Base-by-base conservation (phyloP, 2,888 invertebrate genomes). In the Apeira syringaria region DNA sequence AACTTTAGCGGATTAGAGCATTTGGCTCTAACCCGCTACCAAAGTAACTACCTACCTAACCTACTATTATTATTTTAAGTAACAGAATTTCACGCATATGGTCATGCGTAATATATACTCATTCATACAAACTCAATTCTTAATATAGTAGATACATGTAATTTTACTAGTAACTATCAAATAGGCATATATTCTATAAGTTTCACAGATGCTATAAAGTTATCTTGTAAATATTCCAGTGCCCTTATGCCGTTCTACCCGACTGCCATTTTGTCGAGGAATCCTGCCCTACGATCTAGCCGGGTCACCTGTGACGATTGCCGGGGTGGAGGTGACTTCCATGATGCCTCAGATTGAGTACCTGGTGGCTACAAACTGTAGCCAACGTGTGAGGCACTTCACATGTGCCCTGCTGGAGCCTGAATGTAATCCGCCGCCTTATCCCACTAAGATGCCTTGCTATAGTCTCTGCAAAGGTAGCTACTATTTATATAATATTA, bases 221-320 rank as follows among this genome's bases (percentile, higher is more conserved):
- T 15, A 15, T 3, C 15, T 15, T 15, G 15, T 15, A 15, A 3
- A 15, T 3, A 15, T 78, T 79, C 12, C 76, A 91, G 91, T 80
- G 24, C 74, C 78, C 0, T 84, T 83, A 53, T 92, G 92, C 61
- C 86, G 81, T n/a, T 91, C 92, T 0, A 90, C 91, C 1, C 79
- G 81, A 3, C 64, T 91, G 31, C 64, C 78, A 5, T 61, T 92
- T 34, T 94, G 94, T 56, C 91, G 92, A n/a, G 93, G 92, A 1
- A 90, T 93, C 2, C 73, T 93, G n/a, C 93, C 93, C 0, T 94
- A 94, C 62, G 93, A 93, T 74, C 70, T 93, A 52, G 93, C 94
- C 1, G 91, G 91, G 5, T 64, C 82, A 3, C 79, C 91, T 1
- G 74, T 74, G 0, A 78, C 74, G 2, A 64, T 91, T n/a, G 74